phyloP scores from a whole-genome alignment of 2,797 vertebrate genomes.

The Nannoperca obscura region DNA sequence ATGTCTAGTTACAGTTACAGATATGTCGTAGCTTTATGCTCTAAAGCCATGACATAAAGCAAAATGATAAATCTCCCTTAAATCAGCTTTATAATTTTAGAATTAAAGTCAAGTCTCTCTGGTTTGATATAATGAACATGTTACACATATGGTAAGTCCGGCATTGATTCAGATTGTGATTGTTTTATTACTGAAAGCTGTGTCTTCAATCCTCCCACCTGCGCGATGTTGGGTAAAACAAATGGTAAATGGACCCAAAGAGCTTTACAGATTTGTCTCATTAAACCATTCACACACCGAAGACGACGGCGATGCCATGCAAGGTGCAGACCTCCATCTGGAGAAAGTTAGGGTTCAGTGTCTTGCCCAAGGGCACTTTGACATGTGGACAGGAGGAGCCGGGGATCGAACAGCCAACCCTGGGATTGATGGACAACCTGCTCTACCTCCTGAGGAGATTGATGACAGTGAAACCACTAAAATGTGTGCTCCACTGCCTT shows the following conservation, averaged over 20 bases:
- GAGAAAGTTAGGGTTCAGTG: too few species aligned
- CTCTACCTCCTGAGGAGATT: not conserved
- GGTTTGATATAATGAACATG: not conserved
- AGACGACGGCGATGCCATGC: too few species aligned
- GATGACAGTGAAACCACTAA: slow-evolving; percentile 18
- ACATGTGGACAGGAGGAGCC: too few species aligned
- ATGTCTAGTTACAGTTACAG: not conserved
- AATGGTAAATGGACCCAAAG: too few species aligned
- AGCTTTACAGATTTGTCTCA: too few species aligned
- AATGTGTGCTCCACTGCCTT: slow-evolving; percentile 23
- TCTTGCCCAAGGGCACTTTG: too few species aligned
- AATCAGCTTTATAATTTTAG: not conserved
- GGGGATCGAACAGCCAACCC: too few species aligned
- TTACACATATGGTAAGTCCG: not conserved
- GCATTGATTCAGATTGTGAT: not conserved
- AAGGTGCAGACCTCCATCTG: too few species aligned
- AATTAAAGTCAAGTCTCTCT: not conserved
- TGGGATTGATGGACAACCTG: too few species aligned
- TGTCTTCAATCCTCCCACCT: not conserved
- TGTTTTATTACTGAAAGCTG: not conserved
- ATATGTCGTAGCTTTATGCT: not conserved
- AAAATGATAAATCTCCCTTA: not conserved
- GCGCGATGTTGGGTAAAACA: not conserved
- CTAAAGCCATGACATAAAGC: not conserved
- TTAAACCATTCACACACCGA: too few species aligned